Base-by-base conservation (phyloP, 2,113 vertebrate species). In the Actinemys pallida region DNA sequence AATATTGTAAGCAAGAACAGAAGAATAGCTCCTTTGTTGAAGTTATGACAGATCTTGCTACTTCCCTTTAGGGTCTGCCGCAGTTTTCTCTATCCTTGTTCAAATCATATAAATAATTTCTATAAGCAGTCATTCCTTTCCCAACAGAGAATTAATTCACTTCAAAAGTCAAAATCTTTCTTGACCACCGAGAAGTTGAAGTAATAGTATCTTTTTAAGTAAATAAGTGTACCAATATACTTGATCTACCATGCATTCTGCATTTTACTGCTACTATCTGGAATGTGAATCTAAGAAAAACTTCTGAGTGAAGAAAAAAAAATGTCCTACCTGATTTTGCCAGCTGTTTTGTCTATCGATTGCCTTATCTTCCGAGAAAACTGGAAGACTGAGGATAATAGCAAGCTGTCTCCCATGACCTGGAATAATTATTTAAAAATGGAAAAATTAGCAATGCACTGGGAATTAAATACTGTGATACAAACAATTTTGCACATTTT, bases 321-420 rank as follows among this genome's bases (percentile, higher is more conserved):
- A 50, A 59, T 20, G 52, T 75, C 90, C 84, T 95, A 99, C 99
- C 99, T 99, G 98, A 99, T 99, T 98, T 99, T 99, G 81, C 99
- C 98, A 87, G 99, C 99, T 42, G 99, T 99, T 98, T 99, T 99
- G 97, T 99, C 99, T 69, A 99, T 99, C 39, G 99, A 99, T 96
- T 99, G 98, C 95, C 99, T 98, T 97, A 99, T 99, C 98, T 99
- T 99, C 93, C 98, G 98, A 93, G 99, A 99, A 97, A 99, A 99
- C 84, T 99, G 99, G 96, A 99, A 99, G 86, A 99, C 99, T 4
- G 99, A 99, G 20, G 99, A 99, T 89, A 99, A 97, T 93, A 99
- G 98, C 93, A 99, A 98, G 96, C 99, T 99, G 98, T 99, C 99
- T 94, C 99, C 98, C 98, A 99, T 99, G 31, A 99, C 99, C 99